Percentiles rank a stretch among this genome's conserved stretches.
These are phyloP conservation scores for Hepsetus odoe DNA, from an alignment of 2,113 vertebrate genomes.

Conservation along the genomic window DNA sequence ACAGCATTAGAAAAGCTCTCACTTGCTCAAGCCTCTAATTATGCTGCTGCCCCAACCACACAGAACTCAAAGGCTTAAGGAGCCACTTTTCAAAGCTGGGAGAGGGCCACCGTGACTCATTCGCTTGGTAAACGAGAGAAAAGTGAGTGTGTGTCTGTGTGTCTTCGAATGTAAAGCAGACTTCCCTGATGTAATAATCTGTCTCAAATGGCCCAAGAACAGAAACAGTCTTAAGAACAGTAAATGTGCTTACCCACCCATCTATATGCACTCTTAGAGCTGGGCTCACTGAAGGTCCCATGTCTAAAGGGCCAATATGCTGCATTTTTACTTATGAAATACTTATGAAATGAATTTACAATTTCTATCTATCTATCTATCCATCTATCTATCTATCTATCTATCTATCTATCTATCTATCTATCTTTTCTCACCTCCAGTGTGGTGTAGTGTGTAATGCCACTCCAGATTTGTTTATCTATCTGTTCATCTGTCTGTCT, in stretches of 20 bases:
- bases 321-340: too few relatives aligned
- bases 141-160: constrained; percentile 7
- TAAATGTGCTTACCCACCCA: constrained; percentile 23
- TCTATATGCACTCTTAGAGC: not conserved
- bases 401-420: too few relatives aligned
- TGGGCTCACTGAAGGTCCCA: not conserved
- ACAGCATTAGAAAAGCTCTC: constrained; percentile 46
- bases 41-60: constrained; percentile 36
- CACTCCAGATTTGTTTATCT: too few relatives aligned
- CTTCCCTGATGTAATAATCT: constrained; percentile 46
- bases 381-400: too few relatives aligned
- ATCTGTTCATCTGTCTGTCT: too few relatives aligned
- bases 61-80: constrained; percentile 26
- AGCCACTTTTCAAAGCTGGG: constrained; percentile 33
- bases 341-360: too few relatives aligned
- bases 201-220: constrained; percentile 24
- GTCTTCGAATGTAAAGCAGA: constrained; percentile 27
- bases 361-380: too few relatives aligned
- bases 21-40: constrained; percentile 57
- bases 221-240: constrained; percentile 21
- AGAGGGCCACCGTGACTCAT: constrained; percentile 38
- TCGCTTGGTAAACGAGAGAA: constrained; percentile 1
- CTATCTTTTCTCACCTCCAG: too few relatives aligned
- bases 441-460: too few relatives aligned
- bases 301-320: not conserved